Conservation (phyloP, 1,140 invertebrate genomes). For the Cherax destructor region DNA sequence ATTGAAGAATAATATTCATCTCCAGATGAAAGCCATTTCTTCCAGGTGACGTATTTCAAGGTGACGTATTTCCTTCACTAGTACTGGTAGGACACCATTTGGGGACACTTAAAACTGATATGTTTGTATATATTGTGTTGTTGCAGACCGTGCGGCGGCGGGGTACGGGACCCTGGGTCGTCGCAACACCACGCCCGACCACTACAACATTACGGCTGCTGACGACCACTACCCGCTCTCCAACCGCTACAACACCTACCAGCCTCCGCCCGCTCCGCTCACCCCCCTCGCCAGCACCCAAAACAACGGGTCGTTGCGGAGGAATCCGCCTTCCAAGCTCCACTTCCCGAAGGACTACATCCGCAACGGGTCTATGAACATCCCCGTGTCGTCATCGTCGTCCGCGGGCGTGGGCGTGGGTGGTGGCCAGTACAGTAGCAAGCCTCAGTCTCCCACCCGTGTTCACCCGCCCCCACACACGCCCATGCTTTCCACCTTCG, state of each 20-base stretch:
- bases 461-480: constrained; percentile 57
- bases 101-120: too few relatives aligned
- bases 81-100: too few relatives aligned
- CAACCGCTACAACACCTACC: constrained; percentile 62
- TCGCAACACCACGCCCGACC: constrained; percentile 53
- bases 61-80: too few relatives aligned
- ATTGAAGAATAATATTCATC: too few relatives aligned
- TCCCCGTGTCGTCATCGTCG: constrained; percentile 28
- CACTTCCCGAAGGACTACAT: constrained; percentile 72
- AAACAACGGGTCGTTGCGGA: constrained; percentile 65
- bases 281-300: constrained; percentile 56
- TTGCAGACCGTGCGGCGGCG: constrained; percentile 25
- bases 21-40: too few relatives aligned
- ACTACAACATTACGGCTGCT: constrained; percentile 63
- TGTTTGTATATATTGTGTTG: background rate
- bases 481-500: constrained; percentile 70
- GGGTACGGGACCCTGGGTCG: constrained; percentile 64
- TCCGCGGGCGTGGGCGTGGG: constrained; percentile 18
- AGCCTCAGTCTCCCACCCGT: constrained; percentile 56
- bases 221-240: constrained; percentile 43
- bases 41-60: too few relatives aligned
- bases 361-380: constrained; percentile 70
- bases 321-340: constrained; percentile 66
- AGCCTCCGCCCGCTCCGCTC: constrained; percentile 51
- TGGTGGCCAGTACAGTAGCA: constrained; percentile 47